Evolutionary conservation across 2,113 vertebrate genomes (phyloP).

Genomic region (Pipra filicauda): DNA sequence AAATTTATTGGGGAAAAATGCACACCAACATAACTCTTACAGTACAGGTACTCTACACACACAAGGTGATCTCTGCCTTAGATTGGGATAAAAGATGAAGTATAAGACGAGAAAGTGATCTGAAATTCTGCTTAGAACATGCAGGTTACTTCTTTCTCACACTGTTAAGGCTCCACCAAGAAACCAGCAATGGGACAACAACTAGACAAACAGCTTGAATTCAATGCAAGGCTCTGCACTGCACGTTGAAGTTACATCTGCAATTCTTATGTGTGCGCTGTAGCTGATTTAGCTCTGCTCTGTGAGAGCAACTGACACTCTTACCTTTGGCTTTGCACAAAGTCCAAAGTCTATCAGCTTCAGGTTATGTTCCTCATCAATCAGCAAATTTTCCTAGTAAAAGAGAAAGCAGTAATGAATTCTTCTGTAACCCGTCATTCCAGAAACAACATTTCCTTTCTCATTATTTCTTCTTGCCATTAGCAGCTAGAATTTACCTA

Average conservation of each 20-base stretch:
- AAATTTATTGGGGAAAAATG: background rate
- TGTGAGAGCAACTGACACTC: background rate
- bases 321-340: slow-evolving; percentile 95
- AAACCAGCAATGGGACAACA: background rate
- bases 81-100: background rate
- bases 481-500: background rate
- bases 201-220: background rate
- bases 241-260: background rate
- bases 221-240: background rate
- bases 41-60: background rate
- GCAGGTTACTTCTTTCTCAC: background rate
- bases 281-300: background rate
- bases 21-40: background rate
- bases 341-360: slow-evolving; percentile 98
- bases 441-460: background rate
- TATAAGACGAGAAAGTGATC: fast-evolving
- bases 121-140: background rate
- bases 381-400: slow-evolving; percentile 91
- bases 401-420: background rate
- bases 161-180: background rate
- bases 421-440: background rate
- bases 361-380: slow-evolving; percentile 88
- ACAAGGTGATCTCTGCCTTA: background rate
- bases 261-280: fast-evolving
- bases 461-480: background rate